Evolutionary conservation across 2,113 vertebrate species (phyloP), one percentile per base, ranked within the genome.

Genomic region (Pholis gunnellus): DNA sequence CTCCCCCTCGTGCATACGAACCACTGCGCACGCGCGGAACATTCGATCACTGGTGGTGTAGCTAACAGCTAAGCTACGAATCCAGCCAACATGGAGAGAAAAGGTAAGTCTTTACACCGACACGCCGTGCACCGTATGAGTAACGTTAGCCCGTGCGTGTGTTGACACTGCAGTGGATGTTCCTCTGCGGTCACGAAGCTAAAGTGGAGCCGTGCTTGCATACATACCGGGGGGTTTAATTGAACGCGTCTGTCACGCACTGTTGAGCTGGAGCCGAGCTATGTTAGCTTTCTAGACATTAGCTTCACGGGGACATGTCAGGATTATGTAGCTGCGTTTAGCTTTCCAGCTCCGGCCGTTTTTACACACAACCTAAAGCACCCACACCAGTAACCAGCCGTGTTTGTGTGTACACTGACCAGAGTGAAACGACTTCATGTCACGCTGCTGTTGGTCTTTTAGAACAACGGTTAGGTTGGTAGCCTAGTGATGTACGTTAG

Each of bases 11-110:
- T 50, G 77, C 71, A 20, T 75, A 31, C 68, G 22, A 63, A 0
- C 14, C 69, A 81, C 4, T 75, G 89, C 92, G 93, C 90, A 94
- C 92, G 96, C 96, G 96, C 92, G 70, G 75, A 91, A 77, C 78
- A 85, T 91, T 94, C 87, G 87, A 60, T 88, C 87, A 90, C 78
- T 90, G 89, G 74, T 52, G 77, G 79, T 85, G 90, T 88, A 75
- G 92, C 92, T 94, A 93, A 87, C 82, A n/a, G 93, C 94, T 94
- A 94, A 57, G 94, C 89, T 91, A 93, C 94, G 94, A 80, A 54
- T 83, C 93, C 90, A 91, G 93, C 91, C 93, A 93, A 94, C 95
- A 98, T 99, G 97, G 97, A 99, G 96, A 96, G 97, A 92, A 98
- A 98, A 97, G 97, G 97, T 98, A 96, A 96, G 85, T 95, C 86